Base-by-base conservation (phyloP, 2,113 vertebrate genomes). In the Carassius gibelio region DNA sequence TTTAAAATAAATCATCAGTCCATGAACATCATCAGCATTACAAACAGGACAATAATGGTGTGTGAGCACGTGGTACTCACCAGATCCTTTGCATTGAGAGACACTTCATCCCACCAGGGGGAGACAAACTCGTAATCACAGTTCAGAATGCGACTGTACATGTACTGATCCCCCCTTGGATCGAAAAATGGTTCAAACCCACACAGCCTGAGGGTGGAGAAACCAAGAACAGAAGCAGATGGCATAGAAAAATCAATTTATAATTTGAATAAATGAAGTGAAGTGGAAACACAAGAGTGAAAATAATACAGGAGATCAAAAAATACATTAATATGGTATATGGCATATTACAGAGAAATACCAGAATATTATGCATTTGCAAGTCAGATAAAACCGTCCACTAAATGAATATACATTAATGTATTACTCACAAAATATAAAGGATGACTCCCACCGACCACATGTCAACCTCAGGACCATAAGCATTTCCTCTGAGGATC, bases 131-230 rank as follows among this genome's bases (percentile, higher is more conserved):
- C 95, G 21, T 95, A 97, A 92, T 98, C 95, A 0, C 95, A 96
- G 91, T 93, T 96, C 62, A 97, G 94, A 90, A 96, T 96, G 15
- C 95, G 91, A 88, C 95, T 91, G 94, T 97, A 97, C 96, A 97
- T 96, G 91, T 96, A 96, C 89, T 96, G 96, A 68, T 97, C 96
- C 11, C 97, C 96, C 2, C 97, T 90, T 0, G 95, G 94, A 91
- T 97, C 96, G 0, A 97, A 97, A 92, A 98, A 98, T 3, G 96
- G 96, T 90, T 98, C 96, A n/a, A 97, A 98, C 11, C 96, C 96
- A 2, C 96, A 97, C 66, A 97, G 94, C 82, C 96, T 97, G 90
- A 0, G 8, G 66, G 66, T 52, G 59, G 9, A 61, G 68, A 75
- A 38, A 85, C 26, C 72, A 48, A 77, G n/a, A 75, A 36, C 79